Evolutionary conservation across 2,888 invertebrate species (phyloP), one percentile per base, ranked within the genome.

Genomic region (Folsomia manolachei): DNA sequence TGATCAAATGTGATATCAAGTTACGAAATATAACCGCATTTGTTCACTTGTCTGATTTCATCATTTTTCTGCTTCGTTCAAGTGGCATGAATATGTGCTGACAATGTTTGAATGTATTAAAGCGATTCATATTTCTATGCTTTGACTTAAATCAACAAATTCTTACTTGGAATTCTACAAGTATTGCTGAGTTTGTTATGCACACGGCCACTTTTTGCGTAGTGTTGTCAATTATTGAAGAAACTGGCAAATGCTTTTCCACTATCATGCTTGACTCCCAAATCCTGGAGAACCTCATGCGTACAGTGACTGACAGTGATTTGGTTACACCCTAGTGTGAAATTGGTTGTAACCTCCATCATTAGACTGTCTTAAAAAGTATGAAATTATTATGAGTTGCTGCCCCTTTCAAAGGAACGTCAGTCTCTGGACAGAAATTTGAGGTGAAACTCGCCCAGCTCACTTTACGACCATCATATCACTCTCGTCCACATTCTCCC

Each of bases 261-360:
- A n/a, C n/a, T n/a, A n/a, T n/a, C n/a, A n/a, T n/a, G n/a, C n/a
- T n/a, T n/a, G n/a, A n/a, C n/a, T n/a, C n/a, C n/a, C n/a, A n/a
- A n/a, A n/a, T n/a, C n/a, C n/a, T n/a, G n/a, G n/a, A n/a, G n/a
- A n/a, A n/a, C n/a, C n/a, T n/a, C n/a, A n/a, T n/a, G n/a, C n/a
- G n/a, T n/a, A n/a, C n/a, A n/a, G n/a, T n/a, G n/a, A n/a, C n/a
- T n/a, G 19, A 62, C 24, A 4, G n/a, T 9, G 25, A 62, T 11
- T 9, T 62, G 14, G 62, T 62, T 62, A 24, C 7, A 62, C 62
- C 62, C 62, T 24, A 19, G 62, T 62, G 39, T 24, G 62, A 24
- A 24, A 62, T 62, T 62, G 2, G 23, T 2, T 62, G 23, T 25
- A 23, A 21, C 24, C 14, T 62, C 62, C 62, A 62, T 62, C 62